A percentile compares a stretch with the other conserved stretches of the same genome.
Evolutionary conservation across 2,888 invertebrate species (phyloP).

Genomic region (Aquatica leii): DNA sequence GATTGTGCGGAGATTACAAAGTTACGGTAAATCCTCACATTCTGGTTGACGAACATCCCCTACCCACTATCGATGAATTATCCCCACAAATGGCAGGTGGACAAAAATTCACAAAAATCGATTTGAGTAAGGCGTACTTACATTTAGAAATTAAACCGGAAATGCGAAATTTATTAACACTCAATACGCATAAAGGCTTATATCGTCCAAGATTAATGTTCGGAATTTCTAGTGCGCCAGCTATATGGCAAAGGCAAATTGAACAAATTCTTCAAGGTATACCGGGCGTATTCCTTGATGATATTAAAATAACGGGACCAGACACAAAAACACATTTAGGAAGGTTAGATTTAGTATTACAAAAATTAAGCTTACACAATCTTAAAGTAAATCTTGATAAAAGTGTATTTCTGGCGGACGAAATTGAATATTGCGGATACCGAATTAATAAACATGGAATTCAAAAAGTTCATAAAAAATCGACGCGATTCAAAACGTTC

Average conservation of each 20-base stretch:
- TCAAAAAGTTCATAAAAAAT: neutral
- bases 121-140: slow-evolving; percentile 1
- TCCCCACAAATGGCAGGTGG: neutral
- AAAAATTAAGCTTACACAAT: neutral
- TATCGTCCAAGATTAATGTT: slow-evolving; percentile 8
- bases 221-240: slow-evolving; percentile 2
- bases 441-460: neutral
- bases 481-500: neutral
- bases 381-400: neutral
- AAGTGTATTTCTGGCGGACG: slow-evolving; percentile 3
- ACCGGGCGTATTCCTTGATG: neutral
- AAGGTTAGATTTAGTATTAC: neutral
- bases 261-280: neutral
- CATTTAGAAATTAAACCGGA: neutral
- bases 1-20: neutral
- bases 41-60: neutral
- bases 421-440: slow-evolving; percentile 6
- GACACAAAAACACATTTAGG: neutral
- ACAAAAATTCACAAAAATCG: neutral
- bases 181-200: slow-evolving; percentile 13
- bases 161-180: neutral
- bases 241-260: slow-evolving; percentile 3
- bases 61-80: neutral
- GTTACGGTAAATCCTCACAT: neutral
- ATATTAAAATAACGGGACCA: neutral